Base-by-base conservation (phyloP, 2,888 invertebrate species). In the Chloroclystis v-ata region DNA sequence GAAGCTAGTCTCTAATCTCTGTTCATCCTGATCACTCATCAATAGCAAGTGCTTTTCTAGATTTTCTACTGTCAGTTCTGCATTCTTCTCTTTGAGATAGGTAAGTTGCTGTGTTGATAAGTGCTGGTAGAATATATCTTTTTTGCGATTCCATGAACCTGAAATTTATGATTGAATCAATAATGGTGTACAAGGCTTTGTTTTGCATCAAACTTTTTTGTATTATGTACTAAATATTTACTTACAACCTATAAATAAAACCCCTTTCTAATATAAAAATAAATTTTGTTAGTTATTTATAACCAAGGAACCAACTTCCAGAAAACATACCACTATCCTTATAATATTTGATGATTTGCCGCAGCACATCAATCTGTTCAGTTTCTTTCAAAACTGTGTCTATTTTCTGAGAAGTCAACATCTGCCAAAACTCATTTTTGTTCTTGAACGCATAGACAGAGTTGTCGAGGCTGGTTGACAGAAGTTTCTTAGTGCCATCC, bases 381-480 rank as follows among this genome's bases (percentile, higher is more conserved):
- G 6, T 12, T n/a, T 40, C 37, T 2, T 37, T 14, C 2, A 50
- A 39, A 0, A 25, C 11, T 0, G 46, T 50, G 2, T 43, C 28
- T 4, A 50, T 46, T 29, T 43, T 46, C 0, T 35, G 39, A 0
- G 25, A 11, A 0, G 20, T 26, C 0, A 50, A 39, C 50, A 50
- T 43, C 6, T 46, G 26, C 39, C 45, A 46, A 28, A 50, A 50
- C 13, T 43, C 39, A 1, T 39, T 35, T 12, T 26, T 50, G 32
- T 43, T 46, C 13, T 43, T 46, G 24, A 20, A 46, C 10, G 39
- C 46, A 9, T 50, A 43, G 0, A 37, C 46, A 0, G 43, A 43
- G 26, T 30, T 46, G 29, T 50, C 30, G 1, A 50, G 46, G 4
- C 40, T 30, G 4, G 12, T 32, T 3, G 25, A 8, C 5, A 46